phyloP scores from a whole-genome alignment of 1,140 invertebrate species.

The Rhopalosiphum maidis region DNA sequence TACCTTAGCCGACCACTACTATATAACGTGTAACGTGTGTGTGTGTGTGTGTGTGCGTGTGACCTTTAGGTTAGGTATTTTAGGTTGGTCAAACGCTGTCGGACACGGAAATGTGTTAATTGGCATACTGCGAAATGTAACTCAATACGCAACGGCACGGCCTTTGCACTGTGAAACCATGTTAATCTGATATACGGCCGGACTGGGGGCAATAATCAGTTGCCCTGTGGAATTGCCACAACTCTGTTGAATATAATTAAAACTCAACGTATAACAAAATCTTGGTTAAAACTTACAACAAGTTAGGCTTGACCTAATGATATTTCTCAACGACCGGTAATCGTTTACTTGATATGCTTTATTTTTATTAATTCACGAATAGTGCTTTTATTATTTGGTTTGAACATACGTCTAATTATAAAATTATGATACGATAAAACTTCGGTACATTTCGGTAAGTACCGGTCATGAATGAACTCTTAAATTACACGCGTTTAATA shows the following conservation, averaged over 20 bases:
- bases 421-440: background rate
- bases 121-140: background rate
- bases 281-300: background rate
- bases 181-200: background rate
- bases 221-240: background rate
- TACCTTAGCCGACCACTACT: too few species aligned
- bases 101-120: background rate
- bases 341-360: background rate
- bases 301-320: too few species aligned
- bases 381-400: background rate
- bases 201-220: background rate
- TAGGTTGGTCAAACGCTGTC: background rate
- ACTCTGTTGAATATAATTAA: background rate
- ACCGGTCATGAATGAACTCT: background rate
- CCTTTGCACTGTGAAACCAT: background rate
- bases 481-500: background rate
- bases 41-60: too few species aligned
- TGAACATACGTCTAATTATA: background rate
- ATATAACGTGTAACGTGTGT: background rate
- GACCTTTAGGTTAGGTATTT: constrained; percentile 3
- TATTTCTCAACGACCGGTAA: background rate
- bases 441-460: background rate
- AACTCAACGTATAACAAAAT: too few species aligned
- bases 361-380: too few species aligned
- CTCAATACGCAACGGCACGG: background rate